Evolutionary conservation across 64 coral and sea anemone species (phyloP).

Genomic region (Montipora capricornis): DNA sequence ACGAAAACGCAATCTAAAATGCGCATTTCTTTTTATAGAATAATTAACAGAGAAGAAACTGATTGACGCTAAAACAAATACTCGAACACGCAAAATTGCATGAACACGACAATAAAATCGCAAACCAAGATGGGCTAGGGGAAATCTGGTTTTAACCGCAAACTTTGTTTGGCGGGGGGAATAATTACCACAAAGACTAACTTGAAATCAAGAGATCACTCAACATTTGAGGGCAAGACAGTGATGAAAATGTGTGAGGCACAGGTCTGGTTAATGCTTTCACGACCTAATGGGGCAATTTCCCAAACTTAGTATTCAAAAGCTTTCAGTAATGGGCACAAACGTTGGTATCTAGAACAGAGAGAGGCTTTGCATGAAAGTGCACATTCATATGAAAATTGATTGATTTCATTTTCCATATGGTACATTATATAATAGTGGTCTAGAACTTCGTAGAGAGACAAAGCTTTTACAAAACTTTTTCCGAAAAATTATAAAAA

Average conservation of each 20-base stretch:
- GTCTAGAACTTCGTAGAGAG: no score
- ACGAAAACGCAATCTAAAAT: no score
- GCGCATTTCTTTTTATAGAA: neutral
- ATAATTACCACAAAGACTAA: no score
- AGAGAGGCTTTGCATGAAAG: no score
- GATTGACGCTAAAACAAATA: neutral
- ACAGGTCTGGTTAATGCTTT: neutral
- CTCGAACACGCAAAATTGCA: neutral
- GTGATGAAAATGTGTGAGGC: neutral
- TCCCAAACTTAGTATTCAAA: neutral
- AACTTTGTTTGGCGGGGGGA: no score
- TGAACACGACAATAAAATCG: neutral
- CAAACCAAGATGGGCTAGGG: neutral
- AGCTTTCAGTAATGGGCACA: neutral
- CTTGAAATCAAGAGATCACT: neutral
- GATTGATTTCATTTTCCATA: neutral
- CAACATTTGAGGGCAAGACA: neutral
- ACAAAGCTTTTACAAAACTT: no score
- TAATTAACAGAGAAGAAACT: neutral
- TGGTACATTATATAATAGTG: neutral
- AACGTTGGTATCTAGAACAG: neutral
- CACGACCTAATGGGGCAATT: neutral
- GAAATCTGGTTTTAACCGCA: neutral
- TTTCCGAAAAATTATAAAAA: neutral
- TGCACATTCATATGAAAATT: no score